Evolutionary conservation across 2,113 vertebrate species (phyloP).

Genomic region (Monopterus albus): DNA sequence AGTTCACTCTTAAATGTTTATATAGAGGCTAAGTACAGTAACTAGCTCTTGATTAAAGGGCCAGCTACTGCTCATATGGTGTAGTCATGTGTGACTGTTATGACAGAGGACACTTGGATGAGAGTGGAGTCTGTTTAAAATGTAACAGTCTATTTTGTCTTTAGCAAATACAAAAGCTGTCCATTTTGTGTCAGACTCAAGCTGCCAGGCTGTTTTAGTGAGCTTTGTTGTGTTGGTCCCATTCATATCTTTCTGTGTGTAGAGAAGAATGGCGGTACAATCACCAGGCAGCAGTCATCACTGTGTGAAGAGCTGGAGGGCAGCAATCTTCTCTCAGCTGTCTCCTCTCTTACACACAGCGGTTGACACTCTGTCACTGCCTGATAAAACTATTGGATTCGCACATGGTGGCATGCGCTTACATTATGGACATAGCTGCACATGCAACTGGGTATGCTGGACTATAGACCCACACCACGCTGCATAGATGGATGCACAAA

Average conservation of each 20-base stretch:
- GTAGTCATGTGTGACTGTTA: neutral
- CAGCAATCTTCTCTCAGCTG: constrained; percentile 50
- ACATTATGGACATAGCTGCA: constrained; percentile 31
- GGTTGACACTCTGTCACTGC: constrained; percentile 57
- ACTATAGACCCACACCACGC: neutral
- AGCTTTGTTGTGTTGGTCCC: constrained; percentile 14
- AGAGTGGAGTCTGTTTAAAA: constrained; percentile 12
- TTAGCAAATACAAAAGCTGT: constrained; percentile 7
- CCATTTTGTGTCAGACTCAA: constrained; percentile 13
- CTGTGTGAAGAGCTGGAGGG: constrained; percentile 52
- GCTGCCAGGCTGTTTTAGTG: constrained; percentile 26
- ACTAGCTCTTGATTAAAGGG: neutral
- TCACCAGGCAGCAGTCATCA: constrained; percentile 46
- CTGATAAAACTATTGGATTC: constrained; percentile 65
- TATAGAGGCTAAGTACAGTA: too few species aligned
- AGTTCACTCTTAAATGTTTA: too few species aligned
- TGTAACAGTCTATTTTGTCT: constrained; percentile 1
- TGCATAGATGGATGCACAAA: constrained; percentile 18
- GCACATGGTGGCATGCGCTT: constrained; percentile 37
- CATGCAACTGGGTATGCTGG: too few species aligned
- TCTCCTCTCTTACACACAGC: constrained; percentile 48
- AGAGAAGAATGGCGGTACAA: constrained; percentile 34
- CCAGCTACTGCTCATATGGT: neutral
- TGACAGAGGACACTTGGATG: neutral
- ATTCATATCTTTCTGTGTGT: constrained; percentile 25